Conservation (phyloP, 2,113 vertebrate genomes). For the Calypte anna region DNA sequence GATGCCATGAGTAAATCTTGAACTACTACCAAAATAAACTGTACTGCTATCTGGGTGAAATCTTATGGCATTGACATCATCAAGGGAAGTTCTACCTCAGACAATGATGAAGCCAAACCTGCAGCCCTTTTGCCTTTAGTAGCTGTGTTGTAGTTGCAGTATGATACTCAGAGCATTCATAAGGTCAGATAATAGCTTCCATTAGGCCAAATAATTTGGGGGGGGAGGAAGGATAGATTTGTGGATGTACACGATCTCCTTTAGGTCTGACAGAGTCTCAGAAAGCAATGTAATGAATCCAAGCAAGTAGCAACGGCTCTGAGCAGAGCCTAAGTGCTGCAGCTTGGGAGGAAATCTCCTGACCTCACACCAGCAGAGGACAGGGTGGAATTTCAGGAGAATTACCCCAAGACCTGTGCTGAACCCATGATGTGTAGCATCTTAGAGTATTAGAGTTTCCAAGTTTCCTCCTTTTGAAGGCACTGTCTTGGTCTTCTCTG, state of each 20-base stretch:
- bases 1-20: not conserved
- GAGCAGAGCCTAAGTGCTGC: not conserved
- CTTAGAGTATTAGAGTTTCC: not conserved
- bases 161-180: not conserved
- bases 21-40: not conserved
- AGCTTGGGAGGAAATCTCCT: not conserved
- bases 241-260: not conserved
- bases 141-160: not conserved
- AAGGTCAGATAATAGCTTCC: not conserved
- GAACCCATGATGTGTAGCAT: not conserved
- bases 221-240: too few species aligned
- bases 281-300: not conserved
- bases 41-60: not conserved
- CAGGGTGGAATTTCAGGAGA: not conserved
- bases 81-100: not conserved
- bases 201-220: not conserved
- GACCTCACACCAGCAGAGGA: not conserved
- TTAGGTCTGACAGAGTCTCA: not conserved
- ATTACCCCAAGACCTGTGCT: not conserved
- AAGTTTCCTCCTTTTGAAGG: not conserved
- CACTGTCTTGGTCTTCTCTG: not conserved
- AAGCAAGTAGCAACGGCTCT: not conserved
- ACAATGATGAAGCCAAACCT: not conserved
- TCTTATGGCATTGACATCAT: fast-evolving
- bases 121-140: not conserved